phyloP scores from a whole-genome alignment of 2,113 vertebrate species.

The Glaucomys volans region DNA sequence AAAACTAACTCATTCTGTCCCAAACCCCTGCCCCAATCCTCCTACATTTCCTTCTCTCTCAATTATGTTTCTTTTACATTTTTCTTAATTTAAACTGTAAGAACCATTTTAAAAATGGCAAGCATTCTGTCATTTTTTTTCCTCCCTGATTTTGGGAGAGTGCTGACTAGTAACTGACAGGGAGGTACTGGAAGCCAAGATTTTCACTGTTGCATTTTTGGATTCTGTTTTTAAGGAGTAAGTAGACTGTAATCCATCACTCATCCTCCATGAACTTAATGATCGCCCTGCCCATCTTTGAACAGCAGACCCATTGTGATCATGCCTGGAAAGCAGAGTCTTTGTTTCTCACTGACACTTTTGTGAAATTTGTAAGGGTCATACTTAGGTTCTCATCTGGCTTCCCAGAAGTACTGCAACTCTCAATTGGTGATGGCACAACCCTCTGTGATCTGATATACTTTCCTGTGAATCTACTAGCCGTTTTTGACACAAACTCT shows the following conservation, averaged over 20 bases:
- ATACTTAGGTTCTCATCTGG: not conserved
- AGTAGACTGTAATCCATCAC: not conserved
- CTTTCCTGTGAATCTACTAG: conserved; percentile 32
- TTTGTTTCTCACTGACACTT: conserved; percentile 41
- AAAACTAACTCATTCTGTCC: conserved; percentile 69
- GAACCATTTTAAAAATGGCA: conserved; percentile 45
- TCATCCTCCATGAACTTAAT: conserved; percentile 10
- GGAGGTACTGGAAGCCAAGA: not conserved
- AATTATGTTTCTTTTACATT: conserved; percentile 49
- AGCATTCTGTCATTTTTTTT: not conserved
- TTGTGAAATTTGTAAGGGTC: not conserved
- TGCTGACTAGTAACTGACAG: conserved; percentile 66
- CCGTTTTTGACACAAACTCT: conserved; percentile 45
- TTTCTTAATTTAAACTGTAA: conserved; percentile 70
- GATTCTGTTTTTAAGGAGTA: not conserved
- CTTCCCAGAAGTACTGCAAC: not conserved
- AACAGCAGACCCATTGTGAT: conserved; percentile 32
- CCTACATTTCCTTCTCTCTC: not conserved
- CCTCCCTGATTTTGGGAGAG: not conserved
- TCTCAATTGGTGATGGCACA: not conserved
- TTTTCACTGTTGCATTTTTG: not conserved
- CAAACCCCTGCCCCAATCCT: not conserved
- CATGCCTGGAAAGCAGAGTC: not conserved
- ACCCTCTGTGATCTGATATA: not conserved
- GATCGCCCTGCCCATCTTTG: not conserved